Evolutionary conservation across 2,888 invertebrate species (phyloP).

Genomic region (Antheraea yamamai): DNA sequence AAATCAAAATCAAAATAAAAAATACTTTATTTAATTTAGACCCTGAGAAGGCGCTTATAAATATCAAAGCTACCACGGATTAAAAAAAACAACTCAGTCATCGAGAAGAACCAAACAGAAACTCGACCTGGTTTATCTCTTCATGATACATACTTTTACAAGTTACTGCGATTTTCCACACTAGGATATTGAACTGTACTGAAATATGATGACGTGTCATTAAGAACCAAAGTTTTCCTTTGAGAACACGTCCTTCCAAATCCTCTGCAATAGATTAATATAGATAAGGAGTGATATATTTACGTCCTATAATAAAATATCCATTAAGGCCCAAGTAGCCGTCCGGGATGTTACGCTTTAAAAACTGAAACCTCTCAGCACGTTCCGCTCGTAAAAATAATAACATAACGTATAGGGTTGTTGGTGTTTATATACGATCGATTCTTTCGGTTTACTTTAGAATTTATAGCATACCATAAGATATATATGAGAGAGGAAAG

Average conservation of each 20-base stretch:
- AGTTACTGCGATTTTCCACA: too few relatives aligned
- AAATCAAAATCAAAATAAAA: too few relatives aligned
- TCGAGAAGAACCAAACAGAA: too few relatives aligned
- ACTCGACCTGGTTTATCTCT: too few relatives aligned
- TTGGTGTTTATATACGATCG: neutral
- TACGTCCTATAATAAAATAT: conserved; percentile 2
- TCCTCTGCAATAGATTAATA: neutral
- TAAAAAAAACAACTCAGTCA: too few relatives aligned
- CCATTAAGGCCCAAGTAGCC: neutral
- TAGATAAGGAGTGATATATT: neutral
- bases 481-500: neutral
- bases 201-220: neutral
- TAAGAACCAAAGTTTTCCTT: neutral
- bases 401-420: neutral
- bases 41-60: too few relatives aligned
- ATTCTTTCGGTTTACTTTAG: neutral
- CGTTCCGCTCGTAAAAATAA: conserved; percentile 9
- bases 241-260: neutral
- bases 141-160: too few relatives aligned
- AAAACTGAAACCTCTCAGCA: neutral
- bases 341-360: conserved; percentile 3
- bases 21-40: too few relatives aligned
- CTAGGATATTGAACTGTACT: neutral
- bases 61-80: too few relatives aligned
- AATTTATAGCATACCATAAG: neutral